Conservation (phyloP, 2,797 vertebrate genomes). For the Trichosurus vulpecula region DNA sequence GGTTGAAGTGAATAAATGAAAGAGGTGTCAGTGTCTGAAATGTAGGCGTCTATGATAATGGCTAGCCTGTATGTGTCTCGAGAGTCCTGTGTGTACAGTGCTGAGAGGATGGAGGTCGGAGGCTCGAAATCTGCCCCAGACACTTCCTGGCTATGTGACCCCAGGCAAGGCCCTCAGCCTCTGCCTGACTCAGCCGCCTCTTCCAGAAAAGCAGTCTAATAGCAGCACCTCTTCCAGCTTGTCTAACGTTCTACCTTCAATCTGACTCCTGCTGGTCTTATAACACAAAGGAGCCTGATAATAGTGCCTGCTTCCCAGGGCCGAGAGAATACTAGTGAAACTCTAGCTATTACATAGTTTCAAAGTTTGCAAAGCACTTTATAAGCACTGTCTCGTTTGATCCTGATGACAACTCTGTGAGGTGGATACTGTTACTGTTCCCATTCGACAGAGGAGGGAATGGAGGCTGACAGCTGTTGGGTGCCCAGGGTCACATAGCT, state of each 20-base stretch:
- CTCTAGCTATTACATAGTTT: background rate
- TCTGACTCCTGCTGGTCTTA: background rate
- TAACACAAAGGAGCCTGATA: background rate
- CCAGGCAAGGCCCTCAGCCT: background rate
- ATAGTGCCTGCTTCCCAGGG: background rate
- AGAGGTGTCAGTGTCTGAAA: background rate
- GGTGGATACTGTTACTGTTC: background rate
- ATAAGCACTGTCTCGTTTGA: background rate
- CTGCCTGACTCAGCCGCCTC: conserved; percentile 12
- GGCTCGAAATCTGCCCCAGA: background rate
- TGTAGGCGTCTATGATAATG: background rate
- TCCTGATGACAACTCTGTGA: background rate
- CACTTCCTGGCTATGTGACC: conserved; percentile 26
- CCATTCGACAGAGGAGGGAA: conserved; percentile 21
- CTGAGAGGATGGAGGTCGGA: background rate
- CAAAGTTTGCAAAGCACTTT: background rate
- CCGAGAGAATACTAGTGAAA: background rate
- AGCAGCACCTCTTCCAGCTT: background rate
- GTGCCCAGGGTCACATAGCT: background rate
- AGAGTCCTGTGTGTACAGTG: no score
- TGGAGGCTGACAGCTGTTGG: background rate
- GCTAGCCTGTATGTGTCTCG: background rate
- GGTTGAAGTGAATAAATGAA: conserved; percentile 22
- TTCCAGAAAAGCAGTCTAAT: background rate
- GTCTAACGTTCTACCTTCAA: background rate